These are phyloP conservation scores for Phrynosoma blainvillii DNA, from an alignment of 2,113 vertebrate genomes.

Conservation along the genomic window DNA sequence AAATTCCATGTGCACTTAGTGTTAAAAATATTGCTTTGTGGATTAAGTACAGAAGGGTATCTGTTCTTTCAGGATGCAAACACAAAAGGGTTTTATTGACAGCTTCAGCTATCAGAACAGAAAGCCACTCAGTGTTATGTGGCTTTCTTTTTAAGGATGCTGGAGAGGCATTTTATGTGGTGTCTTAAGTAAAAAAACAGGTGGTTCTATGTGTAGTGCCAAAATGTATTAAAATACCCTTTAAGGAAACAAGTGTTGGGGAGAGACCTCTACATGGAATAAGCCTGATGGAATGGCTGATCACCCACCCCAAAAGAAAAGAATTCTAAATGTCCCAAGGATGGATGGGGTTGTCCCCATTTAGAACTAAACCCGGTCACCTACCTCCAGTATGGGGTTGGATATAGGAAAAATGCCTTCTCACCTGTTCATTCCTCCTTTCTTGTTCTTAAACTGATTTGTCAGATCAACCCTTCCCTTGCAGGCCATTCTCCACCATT, in stretches of 20 bases:
- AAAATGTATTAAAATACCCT: constrained; percentile 4
- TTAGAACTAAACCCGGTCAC: not conserved
- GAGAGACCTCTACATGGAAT: not conserved
- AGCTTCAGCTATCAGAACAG: not conserved
- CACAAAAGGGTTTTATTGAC: not conserved
- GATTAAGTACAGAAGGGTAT: not conserved
- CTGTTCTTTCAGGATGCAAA: not conserved
- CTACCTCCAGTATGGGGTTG: constrained; percentile 1
- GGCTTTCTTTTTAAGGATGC: not conserved
- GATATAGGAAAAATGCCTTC: not conserved
- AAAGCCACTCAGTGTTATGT: not conserved
- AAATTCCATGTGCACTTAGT: constrained; percentile 1
- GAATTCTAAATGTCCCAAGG: not conserved
- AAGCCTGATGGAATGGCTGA: not conserved
- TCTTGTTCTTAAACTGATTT: not conserved
- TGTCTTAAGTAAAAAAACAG: not conserved
- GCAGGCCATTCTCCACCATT: constrained; percentile 5
- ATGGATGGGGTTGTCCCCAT: not conserved
- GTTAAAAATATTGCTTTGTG: not conserved
- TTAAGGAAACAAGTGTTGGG: not conserved
- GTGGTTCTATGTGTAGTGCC: not conserved
- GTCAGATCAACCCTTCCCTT: not conserved
- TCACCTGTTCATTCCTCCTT: not conserved
- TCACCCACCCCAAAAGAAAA: not conserved
- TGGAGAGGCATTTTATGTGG: not conserved